Conservation (phyloP, 2,888 invertebrate genomes). For the Acrobasis repandana region DNA sequence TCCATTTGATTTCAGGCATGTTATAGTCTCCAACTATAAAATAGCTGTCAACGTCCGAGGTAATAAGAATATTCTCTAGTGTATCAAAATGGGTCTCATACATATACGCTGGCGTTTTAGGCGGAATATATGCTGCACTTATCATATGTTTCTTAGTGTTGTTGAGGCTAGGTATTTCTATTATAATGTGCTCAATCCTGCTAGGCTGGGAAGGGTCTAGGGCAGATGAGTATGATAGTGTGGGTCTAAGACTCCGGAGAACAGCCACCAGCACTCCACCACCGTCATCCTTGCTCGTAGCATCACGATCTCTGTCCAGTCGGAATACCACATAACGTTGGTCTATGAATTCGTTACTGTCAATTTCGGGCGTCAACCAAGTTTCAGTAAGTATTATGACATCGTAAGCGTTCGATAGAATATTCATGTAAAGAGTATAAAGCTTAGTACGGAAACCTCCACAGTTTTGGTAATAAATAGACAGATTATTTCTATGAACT, state of each 20-base stretch:
- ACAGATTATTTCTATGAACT: background rate
- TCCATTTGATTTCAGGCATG: background rate
- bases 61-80: background rate
- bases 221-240: background rate
- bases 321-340: background rate
- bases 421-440: constrained; percentile 12
- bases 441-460: constrained; percentile 15
- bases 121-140: background rate
- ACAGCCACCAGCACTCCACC: constrained; percentile 2
- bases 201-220: background rate
- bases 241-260: background rate
- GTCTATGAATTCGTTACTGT: constrained; percentile 7
- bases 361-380: constrained; percentile 10
- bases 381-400: constrained; percentile 15
- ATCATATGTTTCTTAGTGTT: background rate
- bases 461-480: constrained; percentile 12
- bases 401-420: constrained; percentile 8
- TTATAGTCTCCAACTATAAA: constrained; percentile 2
- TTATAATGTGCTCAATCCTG: background rate
- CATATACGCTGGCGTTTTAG: background rate
- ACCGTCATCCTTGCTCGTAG: background rate
- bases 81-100: background rate
- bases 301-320: background rate
- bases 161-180: background rate
- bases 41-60: background rate